These are phyloP conservation scores for Anser brachyrhynchus DNA, from an alignment of 2,113 vertebrate genomes.

Conservation along the genomic window DNA sequence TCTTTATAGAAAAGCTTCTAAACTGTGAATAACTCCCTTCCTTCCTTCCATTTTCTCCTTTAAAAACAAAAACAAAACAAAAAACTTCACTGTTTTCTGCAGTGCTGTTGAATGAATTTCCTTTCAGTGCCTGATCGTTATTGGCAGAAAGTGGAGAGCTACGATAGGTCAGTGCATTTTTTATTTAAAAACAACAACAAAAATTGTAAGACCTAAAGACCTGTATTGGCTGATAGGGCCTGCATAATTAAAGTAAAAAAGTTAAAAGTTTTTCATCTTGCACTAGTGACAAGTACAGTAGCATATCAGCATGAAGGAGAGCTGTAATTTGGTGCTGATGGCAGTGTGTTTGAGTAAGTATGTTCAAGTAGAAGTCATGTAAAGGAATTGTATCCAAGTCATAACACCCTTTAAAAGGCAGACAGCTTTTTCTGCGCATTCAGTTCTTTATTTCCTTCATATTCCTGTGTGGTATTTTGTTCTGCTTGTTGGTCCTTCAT, in stretches of 20 bases:
- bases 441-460: not conserved
- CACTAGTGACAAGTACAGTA: not conserved
- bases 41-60: not conserved
- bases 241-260: not conserved
- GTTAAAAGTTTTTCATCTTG: not conserved
- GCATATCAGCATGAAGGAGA: not conserved
- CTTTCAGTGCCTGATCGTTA: not conserved
- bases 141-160: not conserved
- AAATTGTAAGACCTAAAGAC: accelerated
- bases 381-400: not conserved
- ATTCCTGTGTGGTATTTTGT: not conserved
- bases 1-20: not conserved
- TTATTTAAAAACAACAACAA: not conserved
- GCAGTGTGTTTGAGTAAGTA: not conserved
- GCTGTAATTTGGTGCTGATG: not conserved
- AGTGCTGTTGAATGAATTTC: not conserved
- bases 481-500: not conserved
- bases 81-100: not conserved
- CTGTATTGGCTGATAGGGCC: not conserved
- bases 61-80: not conserved
- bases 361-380: not conserved
- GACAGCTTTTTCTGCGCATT: not conserved
- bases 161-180: accelerated
- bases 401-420: not conserved
- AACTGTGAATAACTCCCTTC: not conserved